A percentile compares a stretch with the other conserved stretches of the same genome.
Conservation (phyloP, 2,113 vertebrate species). For the Orcinus orca region DNA sequence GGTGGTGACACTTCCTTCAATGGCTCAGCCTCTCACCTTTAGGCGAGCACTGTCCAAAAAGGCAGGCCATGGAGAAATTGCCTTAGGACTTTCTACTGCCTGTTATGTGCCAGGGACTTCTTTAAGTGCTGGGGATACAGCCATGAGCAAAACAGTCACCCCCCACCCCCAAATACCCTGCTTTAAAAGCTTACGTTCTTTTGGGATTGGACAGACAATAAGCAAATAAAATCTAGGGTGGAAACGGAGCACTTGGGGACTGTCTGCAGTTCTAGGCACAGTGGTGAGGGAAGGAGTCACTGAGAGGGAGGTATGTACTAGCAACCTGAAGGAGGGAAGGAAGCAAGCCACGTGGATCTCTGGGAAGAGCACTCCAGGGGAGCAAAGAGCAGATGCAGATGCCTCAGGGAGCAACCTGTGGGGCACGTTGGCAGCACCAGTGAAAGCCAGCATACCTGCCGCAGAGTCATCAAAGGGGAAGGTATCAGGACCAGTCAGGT, state of each 20-base stretch:
- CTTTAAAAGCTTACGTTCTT: neutral
- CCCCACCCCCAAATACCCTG: neutral
- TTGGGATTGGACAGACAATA: neutral
- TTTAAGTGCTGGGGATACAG: neutral
- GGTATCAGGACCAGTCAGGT: neutral
- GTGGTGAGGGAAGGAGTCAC: neutral
- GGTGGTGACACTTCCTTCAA: neutral
- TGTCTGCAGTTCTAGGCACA: neutral
- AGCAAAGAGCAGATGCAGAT: neutral
- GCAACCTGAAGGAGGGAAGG: neutral
- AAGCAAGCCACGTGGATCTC: neutral
- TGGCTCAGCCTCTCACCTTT: neutral
- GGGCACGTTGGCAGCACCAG: neutral
- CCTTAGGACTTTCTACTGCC: neutral
- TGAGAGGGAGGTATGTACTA: neutral
- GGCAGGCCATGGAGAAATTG: neutral
- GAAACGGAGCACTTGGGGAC: neutral
- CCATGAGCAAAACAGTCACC: neutral
- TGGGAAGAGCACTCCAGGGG: neutral
- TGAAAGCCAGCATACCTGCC: neutral
- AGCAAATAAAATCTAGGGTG: neutral
- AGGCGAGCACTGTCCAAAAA: neutral
- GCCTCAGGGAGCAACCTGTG: neutral
- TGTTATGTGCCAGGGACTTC: neutral
- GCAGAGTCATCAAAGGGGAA: neutral